Percentiles rank a stretch among this genome's conserved stretches.
phyloP scores from a whole-genome alignment of 2,113 vertebrate species.

The Ctenodactylus gundi region DNA sequence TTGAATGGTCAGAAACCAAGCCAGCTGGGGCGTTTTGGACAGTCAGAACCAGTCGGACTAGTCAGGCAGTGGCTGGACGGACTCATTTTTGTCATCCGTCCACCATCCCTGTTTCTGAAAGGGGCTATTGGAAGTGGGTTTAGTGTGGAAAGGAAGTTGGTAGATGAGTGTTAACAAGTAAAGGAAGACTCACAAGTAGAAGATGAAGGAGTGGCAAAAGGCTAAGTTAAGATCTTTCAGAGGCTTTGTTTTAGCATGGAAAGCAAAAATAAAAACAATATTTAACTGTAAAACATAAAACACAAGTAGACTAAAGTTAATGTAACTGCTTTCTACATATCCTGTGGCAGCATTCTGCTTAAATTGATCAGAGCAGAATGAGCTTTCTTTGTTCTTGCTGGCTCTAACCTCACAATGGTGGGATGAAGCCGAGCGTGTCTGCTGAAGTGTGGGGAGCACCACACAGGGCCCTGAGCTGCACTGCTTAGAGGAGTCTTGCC shows the following conservation, averaged over 20 bases:
- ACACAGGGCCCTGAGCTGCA: not conserved
- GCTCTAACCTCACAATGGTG: not conserved
- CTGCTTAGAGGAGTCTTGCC: not conserved
- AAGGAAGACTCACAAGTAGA: not conserved
- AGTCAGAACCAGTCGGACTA: not conserved
- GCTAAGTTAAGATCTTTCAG: not conserved
- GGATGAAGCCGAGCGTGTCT: no score
- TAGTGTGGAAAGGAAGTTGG: not conserved
- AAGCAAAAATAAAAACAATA: slow-evolving; percentile 26
- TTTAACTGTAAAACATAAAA: slow-evolving; percentile 19
- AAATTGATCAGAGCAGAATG: not conserved
- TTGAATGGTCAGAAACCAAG: not conserved
- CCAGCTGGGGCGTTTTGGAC: not conserved
- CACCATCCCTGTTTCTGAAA: not conserved
- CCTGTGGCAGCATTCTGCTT: not conserved
- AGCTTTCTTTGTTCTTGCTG: not conserved
- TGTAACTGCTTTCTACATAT: not conserved
- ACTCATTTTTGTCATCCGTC: not conserved
- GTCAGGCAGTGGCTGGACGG: not conserved
- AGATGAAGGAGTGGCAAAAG: not conserved
- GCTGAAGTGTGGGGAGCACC: not conserved
- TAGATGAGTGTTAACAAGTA: not conserved
- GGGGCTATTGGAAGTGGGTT: not conserved
- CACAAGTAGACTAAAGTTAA: not conserved
- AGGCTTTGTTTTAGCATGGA: not conserved